These are phyloP conservation scores for Rhopalosiphum maidis DNA, from an alignment of 1,140 invertebrate genomes.

Conservation along the genomic window DNA sequence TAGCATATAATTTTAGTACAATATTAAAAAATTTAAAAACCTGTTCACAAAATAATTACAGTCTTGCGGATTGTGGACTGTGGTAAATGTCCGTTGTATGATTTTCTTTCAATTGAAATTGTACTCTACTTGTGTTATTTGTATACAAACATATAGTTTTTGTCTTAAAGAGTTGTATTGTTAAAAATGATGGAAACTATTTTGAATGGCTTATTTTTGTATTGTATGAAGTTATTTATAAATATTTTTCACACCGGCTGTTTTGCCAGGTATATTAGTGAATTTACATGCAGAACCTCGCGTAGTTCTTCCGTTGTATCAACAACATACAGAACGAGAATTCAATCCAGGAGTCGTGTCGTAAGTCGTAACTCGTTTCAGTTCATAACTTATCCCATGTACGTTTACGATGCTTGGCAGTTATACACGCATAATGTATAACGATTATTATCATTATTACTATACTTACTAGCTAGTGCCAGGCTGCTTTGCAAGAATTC, in stretches of 20 bases:
- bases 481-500: neutral
- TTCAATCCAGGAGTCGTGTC: neutral
- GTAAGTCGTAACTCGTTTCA: neutral
- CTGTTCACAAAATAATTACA: neutral
- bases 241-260: neutral
- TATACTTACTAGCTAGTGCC: neutral
- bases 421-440: neutral
- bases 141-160: neutral
- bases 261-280: neutral
- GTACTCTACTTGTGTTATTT: neutral
- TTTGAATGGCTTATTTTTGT: neutral
- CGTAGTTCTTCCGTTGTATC: neutral
- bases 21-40: neutral
- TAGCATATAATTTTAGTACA: neutral
- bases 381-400: neutral
- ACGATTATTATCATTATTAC: slow-evolving; percentile 3
- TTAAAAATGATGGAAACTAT: neutral
- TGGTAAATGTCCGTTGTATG: neutral
- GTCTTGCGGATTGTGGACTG: neutral
- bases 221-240: neutral
- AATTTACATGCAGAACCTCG: neutral
- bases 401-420: neutral
- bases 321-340: neutral
- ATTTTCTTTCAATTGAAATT: neutral
- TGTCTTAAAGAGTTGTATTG: neutral